phyloP scores from a whole-genome alignment of 2,797 vertebrate genomes.

The Siniperca undulata region DNA sequence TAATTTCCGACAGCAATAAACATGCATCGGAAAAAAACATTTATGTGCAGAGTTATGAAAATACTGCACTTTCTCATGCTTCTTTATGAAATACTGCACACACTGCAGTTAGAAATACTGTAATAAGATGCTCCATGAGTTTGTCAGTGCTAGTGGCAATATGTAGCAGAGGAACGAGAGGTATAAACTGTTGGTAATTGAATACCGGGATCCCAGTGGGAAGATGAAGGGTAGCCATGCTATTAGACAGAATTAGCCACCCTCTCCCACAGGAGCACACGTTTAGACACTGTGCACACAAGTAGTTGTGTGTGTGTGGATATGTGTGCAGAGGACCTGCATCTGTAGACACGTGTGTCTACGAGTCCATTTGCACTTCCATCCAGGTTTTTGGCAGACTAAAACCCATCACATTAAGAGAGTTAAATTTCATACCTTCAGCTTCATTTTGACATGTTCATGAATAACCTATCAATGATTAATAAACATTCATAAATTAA shows the following conservation, averaged over 20 bases:
- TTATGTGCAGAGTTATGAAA: background rate
- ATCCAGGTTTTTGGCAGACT: slow-evolving; percentile 15
- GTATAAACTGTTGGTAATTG: slow-evolving; percentile 80
- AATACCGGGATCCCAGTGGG: slow-evolving; percentile 75
- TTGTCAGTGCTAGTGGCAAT: slow-evolving; percentile 70
- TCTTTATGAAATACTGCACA: slow-evolving; percentile 40
- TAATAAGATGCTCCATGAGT: slow-evolving; percentile 76
- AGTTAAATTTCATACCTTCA: slow-evolving; percentile 42
- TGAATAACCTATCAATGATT: slow-evolving; percentile 48
- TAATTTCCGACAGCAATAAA: slow-evolving; percentile 5
- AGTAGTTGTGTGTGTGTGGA: slow-evolving; percentile 22
- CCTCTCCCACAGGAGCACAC: slow-evolving; percentile 73
- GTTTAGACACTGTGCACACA: slow-evolving; percentile 56
- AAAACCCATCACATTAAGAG: slow-evolving; percentile 33
- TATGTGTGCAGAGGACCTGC: slow-evolving; percentile 27
- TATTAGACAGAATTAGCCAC: slow-evolving; percentile 82
- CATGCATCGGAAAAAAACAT: slow-evolving; percentile 8
- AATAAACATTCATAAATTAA: slow-evolving; percentile 52
- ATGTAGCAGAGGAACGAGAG: slow-evolving; percentile 65
- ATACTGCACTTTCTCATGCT: slow-evolving; percentile 17
- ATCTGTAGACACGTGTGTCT: slow-evolving; percentile 20
- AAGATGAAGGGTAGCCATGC: slow-evolving; percentile 80
- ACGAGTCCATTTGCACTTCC: slow-evolving; percentile 27
- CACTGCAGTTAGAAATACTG: slow-evolving; percentile 47
- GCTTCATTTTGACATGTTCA: slow-evolving; percentile 45